phyloP scores from a whole-genome alignment of 1,140 invertebrate species.

The Drosophila orosa region DNA sequence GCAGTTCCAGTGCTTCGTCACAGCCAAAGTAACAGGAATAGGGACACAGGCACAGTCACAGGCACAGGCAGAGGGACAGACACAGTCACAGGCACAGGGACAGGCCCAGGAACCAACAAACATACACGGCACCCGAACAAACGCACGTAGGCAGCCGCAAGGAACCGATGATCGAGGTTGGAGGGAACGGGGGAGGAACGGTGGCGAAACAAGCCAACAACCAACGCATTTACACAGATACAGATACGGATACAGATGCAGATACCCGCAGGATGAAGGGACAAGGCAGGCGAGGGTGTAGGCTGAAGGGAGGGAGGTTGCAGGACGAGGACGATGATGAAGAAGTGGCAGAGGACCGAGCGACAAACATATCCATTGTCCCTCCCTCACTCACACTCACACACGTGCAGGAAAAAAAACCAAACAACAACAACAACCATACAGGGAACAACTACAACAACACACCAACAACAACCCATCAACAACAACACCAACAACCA shows the following conservation, averaged over 20 bases:
- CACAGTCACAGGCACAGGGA: constrained; percentile 14
- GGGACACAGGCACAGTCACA: constrained; percentile 52
- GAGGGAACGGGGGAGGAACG: constrained; percentile 19
- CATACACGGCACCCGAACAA: constrained; percentile 55
- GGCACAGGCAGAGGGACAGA: constrained; percentile 9
- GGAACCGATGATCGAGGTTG: constrained; percentile 12
- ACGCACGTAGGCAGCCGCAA: constrained; percentile 15
- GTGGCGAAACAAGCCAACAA: constrained; percentile 54
- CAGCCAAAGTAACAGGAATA: constrained; percentile 65
- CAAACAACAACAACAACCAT: constrained; percentile 16
- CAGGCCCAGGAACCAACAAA: constrained; percentile 39
- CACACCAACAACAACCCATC: constrained; percentile 19
- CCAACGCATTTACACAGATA: constrained; percentile 75
- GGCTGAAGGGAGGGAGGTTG: constrained; percentile 5
- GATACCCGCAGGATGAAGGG: constrained; percentile 33
- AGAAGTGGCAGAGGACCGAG: constrained; percentile 39
- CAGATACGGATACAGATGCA: constrained; percentile 76
- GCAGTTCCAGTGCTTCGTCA: constrained; percentile 32
- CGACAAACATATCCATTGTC: constrained; percentile 45
- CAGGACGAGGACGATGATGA: constrained; percentile 20
- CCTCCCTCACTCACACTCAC: constrained; percentile 57
- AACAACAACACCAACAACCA: constrained; percentile 24
- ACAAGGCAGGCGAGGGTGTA: constrained; percentile 5
- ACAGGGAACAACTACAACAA: constrained; percentile 17
- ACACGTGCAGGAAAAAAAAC: constrained; percentile 48